Base-by-base conservation (phyloP, 2,888 invertebrate genomes). In the Notocelia uddmanniana region DNA sequence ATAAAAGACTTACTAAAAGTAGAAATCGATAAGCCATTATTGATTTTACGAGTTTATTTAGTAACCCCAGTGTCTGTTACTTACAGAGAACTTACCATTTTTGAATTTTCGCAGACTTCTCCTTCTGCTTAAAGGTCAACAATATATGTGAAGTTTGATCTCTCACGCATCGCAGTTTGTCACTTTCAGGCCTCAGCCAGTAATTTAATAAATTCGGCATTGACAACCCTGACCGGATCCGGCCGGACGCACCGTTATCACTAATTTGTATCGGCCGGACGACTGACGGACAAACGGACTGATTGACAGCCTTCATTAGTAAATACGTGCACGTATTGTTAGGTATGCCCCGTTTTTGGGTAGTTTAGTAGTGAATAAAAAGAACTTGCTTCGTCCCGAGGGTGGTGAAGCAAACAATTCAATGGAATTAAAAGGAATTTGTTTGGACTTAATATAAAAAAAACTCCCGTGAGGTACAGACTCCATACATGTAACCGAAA, bases 301-400 rank as follows among this genome's bases (percentile, higher is more conserved):
- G 90, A 91, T 89, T 89, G 91, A 91, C 90, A 83, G 80, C 79
- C 81, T 88, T 91, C 90, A 90, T 91, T 91, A 91, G 89, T 81
- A n/a, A n/a, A n/a, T n/a, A 85, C 78, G 78, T 45, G 55, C 57
- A 37, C 48, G 73, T 58, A 63, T 73, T 64, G 69, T 63, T 62
- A 26, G 59, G 59, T 37, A 45, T 50, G 64, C 63, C 23, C 57
- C 71, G 57, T 63, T 68, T 63, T 73, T 68, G 68, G 58, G 52
- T 68, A 68, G 62, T 73, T 63, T 73, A 23, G 62, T 45, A 55
- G 57, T 57, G 54, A 62, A 62, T 62, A 26, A 48, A 48, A 62
- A 60, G 10, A 60, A 23, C n/a, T 3, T 6, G 19, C 34, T 58
- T n/a, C 60, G 45, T 50, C 18, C 18, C 41, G 37, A n/a, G n/a